A percentile compares a stretch with the other conserved stretches of the same genome.
phyloP scores from a whole-genome alignment of 1,140 invertebrate genomes.

The Ips nitidus region DNA sequence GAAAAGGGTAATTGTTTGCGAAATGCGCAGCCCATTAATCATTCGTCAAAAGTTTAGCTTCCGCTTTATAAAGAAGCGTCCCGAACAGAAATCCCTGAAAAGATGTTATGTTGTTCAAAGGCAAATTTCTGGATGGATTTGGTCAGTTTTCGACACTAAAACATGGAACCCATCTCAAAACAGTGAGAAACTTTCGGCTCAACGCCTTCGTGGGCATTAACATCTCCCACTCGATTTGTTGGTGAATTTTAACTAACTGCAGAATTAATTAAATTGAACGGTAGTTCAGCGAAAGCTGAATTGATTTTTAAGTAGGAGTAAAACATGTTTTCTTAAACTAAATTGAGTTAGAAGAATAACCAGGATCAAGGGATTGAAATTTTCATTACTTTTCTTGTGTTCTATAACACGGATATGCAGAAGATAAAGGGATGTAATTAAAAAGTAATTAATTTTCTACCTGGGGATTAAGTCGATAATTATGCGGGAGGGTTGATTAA shows the following conservation, averaged over 20 bases:
- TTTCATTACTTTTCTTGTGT: conserved; percentile 5
- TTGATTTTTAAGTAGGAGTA: conserved; percentile 33
- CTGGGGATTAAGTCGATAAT: conserved; percentile 13
- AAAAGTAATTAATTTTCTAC: conserved; percentile 17
- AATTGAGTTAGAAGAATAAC: conserved; percentile 3
- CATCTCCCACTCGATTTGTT: too few relatives aligned
- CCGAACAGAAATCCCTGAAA: conserved; percentile 10
- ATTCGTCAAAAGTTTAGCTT: conserved; percentile 16
- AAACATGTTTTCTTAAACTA: not conserved
- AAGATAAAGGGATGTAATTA: conserved; percentile 17
- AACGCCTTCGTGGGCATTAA: too few relatives aligned
- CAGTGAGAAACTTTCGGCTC: too few relatives aligned
- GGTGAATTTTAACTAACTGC: too few relatives aligned
- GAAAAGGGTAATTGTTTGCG: conserved; percentile 21
- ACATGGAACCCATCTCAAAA: not conserved
- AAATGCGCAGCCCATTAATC: conserved; percentile 22
- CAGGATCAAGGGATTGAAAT: not conserved
- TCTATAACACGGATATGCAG: not conserved
- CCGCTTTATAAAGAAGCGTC: conserved; percentile 3
- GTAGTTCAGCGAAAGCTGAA: not conserved
- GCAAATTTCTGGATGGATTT: not conserved
- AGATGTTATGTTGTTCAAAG: not conserved
- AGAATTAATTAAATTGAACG: too few relatives aligned
- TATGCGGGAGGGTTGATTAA: conserved; percentile 5
- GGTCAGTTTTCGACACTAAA: not conserved